Evolutionary conservation across 2,888 invertebrate species (phyloP), one percentile per base, ranked within the genome.

Genomic region (Phortica okadai): DNA sequence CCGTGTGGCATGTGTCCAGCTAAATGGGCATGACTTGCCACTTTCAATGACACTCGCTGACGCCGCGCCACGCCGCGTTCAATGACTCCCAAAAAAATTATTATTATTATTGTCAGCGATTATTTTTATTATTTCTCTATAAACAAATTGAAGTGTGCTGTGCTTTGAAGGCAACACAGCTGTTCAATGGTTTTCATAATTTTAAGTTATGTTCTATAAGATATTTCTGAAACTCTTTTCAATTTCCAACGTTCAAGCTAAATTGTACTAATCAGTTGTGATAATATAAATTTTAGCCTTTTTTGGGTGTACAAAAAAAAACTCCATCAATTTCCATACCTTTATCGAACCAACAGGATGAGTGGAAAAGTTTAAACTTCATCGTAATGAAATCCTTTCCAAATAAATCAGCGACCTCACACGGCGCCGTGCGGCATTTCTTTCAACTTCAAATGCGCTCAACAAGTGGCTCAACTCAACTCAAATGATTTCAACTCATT

Each of bases 11-110:
- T 72, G 70, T 88, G 85, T 88, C 84, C 88, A 86, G 88, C 86
- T 85, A 86, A 85, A 88, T 82, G 88, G 87, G 84, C 80, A 85
- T 86, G 85, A 86, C 85, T 87, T 85, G 88, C 88, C 79, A 82
- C 79, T 87, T 82, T 87, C 82, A 80, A 87, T 85, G 83, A 77
- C 85, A 87, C 88, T 88, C 87, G 41, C 69, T 11, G 69, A 69
- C 69, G 6, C 16, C 69, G 16, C 25, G n/a, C 56, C 11, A 8
- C 56, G 21, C 25, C 25, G 21, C n/a, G 8, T 59, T 5, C 59
- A n/a, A 59, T 16, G 21, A 45, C 10, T 45, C 45, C 45, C 45
- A 45, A 45, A 45, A 45, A 21, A 21, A 21, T 21, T 21, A 21
- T 21, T 21, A 21, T 33, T 5, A 50, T 50, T 50, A 50, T 50